These are phyloP conservation scores for Clarias platycephalus DNA, from an alignment of 2,797 vertebrate species.

Conservation along the genomic window DNA sequence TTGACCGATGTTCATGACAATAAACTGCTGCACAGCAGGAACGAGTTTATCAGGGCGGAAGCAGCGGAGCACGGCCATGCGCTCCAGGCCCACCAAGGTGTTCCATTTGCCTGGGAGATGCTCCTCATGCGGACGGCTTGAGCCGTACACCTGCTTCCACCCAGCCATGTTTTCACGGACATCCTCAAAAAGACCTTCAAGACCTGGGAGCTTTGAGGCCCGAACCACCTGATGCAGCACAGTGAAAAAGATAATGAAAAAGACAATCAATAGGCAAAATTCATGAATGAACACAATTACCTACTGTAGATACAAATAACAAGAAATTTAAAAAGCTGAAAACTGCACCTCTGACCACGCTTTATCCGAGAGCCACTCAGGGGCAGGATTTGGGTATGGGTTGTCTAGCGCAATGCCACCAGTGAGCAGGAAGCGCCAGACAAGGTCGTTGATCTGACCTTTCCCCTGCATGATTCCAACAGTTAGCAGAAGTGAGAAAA, in stretches of 20 bases:
- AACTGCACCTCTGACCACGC: conserved; percentile 80
- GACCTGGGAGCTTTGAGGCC: conserved; percentile 75
- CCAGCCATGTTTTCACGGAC: conserved; percentile 64
- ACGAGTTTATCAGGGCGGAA: conserved; percentile 90
- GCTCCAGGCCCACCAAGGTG: conserved; percentile 73
- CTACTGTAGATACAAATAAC: not conserved
- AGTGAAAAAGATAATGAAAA: not conserved
- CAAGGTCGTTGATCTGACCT: conserved; percentile 72
- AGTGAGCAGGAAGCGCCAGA: conserved; percentile 88
- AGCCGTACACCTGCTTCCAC: conserved; percentile 89
- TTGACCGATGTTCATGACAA: conserved; percentile 82
- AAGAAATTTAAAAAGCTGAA: not conserved
- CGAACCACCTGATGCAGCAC: conserved; percentile 68
- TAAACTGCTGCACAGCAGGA: conserved; percentile 83
- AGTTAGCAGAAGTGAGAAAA: conserved; percentile 90
- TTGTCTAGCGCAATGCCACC: conserved; percentile 89
- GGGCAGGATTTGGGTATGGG: conserved; percentile 83
- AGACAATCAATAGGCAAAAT: not conserved
- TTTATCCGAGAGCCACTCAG: conserved; percentile 88
- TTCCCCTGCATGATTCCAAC: conserved; percentile 86
- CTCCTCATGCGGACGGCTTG: conserved; percentile 80
- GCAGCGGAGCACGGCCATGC: conserved; percentile 85
- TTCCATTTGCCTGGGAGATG: conserved; percentile 78
- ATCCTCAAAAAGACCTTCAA: conserved; percentile 78
- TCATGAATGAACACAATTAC: too few species aligned